Conservation (phyloP, 2,797 vertebrate species). For the Phoebastria nigripes region DNA sequence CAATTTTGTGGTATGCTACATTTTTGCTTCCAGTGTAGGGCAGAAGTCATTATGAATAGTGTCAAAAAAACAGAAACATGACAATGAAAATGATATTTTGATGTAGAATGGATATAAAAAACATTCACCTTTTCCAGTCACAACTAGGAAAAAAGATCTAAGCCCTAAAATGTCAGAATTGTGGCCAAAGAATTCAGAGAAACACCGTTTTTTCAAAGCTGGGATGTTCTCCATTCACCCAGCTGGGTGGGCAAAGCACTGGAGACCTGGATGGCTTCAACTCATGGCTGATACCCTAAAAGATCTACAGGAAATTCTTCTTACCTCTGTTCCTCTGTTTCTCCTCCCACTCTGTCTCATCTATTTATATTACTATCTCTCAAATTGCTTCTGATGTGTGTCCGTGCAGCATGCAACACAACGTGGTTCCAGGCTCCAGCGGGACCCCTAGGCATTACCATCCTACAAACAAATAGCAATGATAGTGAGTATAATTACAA, state of each 20-base stretch:
- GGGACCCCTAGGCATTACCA: not conserved
- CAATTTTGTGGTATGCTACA: not conserved
- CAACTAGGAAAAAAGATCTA: not conserved
- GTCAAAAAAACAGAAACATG: not conserved
- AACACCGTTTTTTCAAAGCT: not conserved
- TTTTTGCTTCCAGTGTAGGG: not conserved
- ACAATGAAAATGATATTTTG: not conserved
- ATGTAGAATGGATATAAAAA: not conserved
- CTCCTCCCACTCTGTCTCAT: not conserved
- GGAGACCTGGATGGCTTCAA: not conserved
- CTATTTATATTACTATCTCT: not conserved
- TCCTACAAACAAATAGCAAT: not conserved
- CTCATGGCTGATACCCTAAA: not conserved
- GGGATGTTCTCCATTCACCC: not conserved
- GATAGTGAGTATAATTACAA: not conserved
- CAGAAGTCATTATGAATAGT: not conserved
- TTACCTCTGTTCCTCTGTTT: not conserved
- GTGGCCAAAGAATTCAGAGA: not conserved
- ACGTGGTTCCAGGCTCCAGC: accelerated
- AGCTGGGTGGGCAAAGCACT: not conserved
- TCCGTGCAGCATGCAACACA: not conserved
- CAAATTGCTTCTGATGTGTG: not conserved
- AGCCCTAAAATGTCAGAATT: not conserved
- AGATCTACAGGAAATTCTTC: not conserved
- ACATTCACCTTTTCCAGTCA: not conserved